Base-by-base conservation (phyloP, 2,113 vertebrate species). In the Mirounga angustirostris region DNA sequence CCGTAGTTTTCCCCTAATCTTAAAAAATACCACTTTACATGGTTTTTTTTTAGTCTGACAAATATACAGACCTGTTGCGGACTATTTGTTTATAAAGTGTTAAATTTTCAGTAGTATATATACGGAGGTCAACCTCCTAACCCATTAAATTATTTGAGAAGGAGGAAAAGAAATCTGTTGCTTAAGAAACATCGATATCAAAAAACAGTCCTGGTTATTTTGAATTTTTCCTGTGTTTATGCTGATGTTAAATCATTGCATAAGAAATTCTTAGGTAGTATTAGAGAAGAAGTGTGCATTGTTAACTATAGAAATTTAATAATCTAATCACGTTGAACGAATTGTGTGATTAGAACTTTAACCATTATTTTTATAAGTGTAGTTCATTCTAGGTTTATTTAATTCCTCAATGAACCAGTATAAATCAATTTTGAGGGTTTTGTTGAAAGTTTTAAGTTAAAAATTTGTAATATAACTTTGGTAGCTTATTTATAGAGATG, bases 351-450 rank as follows among this genome's bases (percentile, higher is more conserved):
- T 97, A 43, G 1, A 74, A 65, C 81, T 90, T 96, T 90, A 89
- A 30, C 83, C 59, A 76, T 95, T 97, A 40, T 80, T 93, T 76
- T 87, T 93, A 95, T 88, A 85, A 52, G 15, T 88, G 89, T 92
- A 69, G 28, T 52, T 96, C 33, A 16, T n/a, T 95, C 97, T 81
- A 84, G 18, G 56, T 94, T 95, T 82, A 16, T 80, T 56, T 86
- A 76, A 15, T 85, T 96, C 50, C 33, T 91, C 30, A 85, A 65
- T 61, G 86, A 94, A 92, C 84, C 15, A 73, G 9, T 81, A 6
- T 40, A 89, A 43, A 10, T 79, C 69, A 67, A 1, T 52, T 87
- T 93, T 40, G 30, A 89, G 33, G 26, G 71, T 61, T 92, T 89
- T 30, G 18, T 73, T 95, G 61, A 91, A 76, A 56, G 59, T 82